A percentile compares a stretch with the other conserved stretches of the same genome.
phyloP scores from a whole-genome alignment of 1,140 invertebrate species.

The Drosophila takahashii region DNA sequence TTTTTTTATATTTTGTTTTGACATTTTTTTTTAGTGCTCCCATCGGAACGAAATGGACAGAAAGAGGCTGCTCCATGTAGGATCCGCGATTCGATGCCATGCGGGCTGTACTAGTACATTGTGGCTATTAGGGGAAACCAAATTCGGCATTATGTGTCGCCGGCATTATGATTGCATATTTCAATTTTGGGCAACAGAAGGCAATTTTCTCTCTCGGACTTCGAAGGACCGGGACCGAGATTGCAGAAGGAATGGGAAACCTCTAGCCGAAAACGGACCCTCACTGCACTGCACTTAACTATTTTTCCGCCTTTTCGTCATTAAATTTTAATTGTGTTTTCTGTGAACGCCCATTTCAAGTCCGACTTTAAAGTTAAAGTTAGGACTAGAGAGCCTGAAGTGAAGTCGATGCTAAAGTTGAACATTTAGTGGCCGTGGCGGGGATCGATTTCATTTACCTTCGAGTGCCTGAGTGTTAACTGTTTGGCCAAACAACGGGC shows the following conservation, averaged over 20 bases:
- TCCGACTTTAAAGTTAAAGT: conserved; percentile 9
- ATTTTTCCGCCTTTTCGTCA: conserved; percentile 81
- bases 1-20: too few species aligned
- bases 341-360: conserved; percentile 51
- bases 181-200: conserved; percentile 64
- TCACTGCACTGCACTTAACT: conserved; percentile 38
- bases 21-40: conserved; percentile 8
- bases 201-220: conserved; percentile 43
- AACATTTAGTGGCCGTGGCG: conserved; percentile 27
- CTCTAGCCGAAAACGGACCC: neutral
- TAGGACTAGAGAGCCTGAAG: neutral
- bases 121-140: conserved; percentile 71
- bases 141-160: conserved; percentile 75
- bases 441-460: conserved; percentile 57
- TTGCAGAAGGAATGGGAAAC: conserved; percentile 6
- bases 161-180: conserved; percentile 68
- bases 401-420: conserved; percentile 21
- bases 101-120: conserved; percentile 34
- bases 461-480: conserved; percentile 65
- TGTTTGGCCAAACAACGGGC: conserved; percentile 72
- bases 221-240: conserved; percentile 25
- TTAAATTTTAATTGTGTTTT: conserved; percentile 83
- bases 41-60: conserved; percentile 21
- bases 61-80: conserved; percentile 38
- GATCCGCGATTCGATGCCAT: conserved; percentile 15